Conservation (phyloP, 2,888 invertebrate species). For the Euzophera pinguis region DNA sequence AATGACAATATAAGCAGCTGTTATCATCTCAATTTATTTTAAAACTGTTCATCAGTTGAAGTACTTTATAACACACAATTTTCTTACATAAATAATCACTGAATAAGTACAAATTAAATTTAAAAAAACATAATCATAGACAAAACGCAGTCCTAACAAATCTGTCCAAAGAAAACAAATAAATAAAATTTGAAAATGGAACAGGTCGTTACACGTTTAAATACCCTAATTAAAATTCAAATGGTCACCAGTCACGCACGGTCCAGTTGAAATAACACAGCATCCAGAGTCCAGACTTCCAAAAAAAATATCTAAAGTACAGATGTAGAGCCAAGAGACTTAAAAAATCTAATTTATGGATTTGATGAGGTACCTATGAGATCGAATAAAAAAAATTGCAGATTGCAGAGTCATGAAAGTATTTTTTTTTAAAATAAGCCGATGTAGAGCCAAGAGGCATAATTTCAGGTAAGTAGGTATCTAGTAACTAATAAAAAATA, state of each 20-base stretch:
- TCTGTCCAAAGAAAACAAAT: constrained; percentile 25
- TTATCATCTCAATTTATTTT: no score
- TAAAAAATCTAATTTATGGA: no score
- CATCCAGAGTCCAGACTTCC: constrained; percentile 48
- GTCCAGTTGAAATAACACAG: constrained; percentile 77
- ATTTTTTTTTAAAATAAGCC: no score
- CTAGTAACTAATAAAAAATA: no score
- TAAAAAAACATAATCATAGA: constrained; percentile 22
- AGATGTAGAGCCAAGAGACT: no score
- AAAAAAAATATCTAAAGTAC: background rate
- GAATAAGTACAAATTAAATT: constrained; percentile 1
- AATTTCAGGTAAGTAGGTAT: no score
- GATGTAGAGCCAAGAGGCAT: no score
- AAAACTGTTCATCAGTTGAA: no score
- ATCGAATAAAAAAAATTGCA: no score
- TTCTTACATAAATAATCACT: background rate
- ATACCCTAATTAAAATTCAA: constrained; percentile 56
- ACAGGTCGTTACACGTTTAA: constrained; percentile 1
- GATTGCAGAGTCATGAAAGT: no score
- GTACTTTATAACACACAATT: background rate
- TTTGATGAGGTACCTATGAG: no score
- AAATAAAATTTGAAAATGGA: constrained; percentile 18
- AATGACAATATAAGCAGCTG: no score
- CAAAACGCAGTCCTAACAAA: constrained; percentile 14
- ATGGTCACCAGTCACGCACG: constrained; percentile 45